Evolutionary conservation across 2,797 vertebrate species (phyloP).

Genomic region (Mus minutoides): DNA sequence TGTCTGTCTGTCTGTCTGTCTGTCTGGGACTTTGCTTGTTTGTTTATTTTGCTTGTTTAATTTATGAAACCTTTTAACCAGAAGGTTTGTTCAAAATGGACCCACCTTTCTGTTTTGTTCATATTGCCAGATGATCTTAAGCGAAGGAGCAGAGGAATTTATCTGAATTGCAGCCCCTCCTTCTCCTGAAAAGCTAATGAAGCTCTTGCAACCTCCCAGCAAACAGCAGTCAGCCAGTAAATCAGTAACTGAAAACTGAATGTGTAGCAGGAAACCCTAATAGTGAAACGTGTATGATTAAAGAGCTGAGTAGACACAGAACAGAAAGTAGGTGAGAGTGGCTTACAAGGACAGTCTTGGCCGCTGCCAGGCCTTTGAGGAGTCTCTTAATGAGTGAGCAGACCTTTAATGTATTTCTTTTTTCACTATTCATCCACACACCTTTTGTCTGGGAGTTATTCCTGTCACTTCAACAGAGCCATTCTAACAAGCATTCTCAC

Average conservation of each 20-base stretch:
- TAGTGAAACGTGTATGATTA: slow-evolving; percentile 85
- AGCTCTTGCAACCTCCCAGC: slow-evolving; percentile 56
- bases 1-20: not conserved
- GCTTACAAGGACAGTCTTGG: slow-evolving; percentile 49
- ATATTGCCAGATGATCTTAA: slow-evolving; percentile 47
- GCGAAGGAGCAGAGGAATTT: slow-evolving; percentile 50
- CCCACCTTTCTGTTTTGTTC: slow-evolving; percentile 65
- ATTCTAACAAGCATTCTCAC: slow-evolving; percentile 51
- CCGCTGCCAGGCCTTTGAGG: slow-evolving; percentile 60
- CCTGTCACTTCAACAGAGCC: slow-evolving; percentile 51
- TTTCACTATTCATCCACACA: slow-evolving; percentile 19
- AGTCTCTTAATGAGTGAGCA: slow-evolving; percentile 63
- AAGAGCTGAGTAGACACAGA: slow-evolving; percentile 85
- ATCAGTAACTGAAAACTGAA: slow-evolving; percentile 87
- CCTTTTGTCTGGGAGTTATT: slow-evolving; percentile 50
- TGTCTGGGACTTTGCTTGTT: not conserved
- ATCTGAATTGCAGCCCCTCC: not conserved
- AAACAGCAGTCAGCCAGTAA: slow-evolving; percentile 82
- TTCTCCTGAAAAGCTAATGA: slow-evolving; percentile 68
- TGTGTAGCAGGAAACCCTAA: slow-evolving; percentile 82
- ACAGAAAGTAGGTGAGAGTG: slow-evolving; percentile 77
- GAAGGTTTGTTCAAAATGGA: slow-evolving; percentile 63
- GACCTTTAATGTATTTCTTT: not conserved
- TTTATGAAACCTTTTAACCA: slow-evolving; percentile 19
- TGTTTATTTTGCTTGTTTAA: slow-evolving; percentile 9